Conservation (phyloP, 2,888 invertebrate genomes). For the Ischnura elegans region DNA sequence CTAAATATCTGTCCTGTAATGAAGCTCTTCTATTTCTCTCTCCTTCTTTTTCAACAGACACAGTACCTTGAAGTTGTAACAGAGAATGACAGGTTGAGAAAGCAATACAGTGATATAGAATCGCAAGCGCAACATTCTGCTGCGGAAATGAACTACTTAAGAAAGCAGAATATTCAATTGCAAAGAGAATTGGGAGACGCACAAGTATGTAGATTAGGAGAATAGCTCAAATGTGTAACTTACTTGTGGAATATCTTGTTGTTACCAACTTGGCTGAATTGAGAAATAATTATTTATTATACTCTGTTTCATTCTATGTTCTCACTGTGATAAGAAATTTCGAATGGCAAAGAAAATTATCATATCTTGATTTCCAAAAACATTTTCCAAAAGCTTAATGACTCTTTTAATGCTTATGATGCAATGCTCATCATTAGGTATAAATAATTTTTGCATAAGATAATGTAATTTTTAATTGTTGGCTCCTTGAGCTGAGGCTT, state of each 20-base stretch:
- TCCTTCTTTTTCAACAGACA: slow-evolving; percentile 40
- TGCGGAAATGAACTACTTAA: slow-evolving; percentile 73
- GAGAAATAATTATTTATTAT: neutral
- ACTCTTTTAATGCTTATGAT: no score
- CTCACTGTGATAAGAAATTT: no score
- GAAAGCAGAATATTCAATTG: slow-evolving; percentile 74
- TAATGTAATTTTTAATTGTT: no score
- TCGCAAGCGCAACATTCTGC: slow-evolving; percentile 68
- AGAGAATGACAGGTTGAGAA: slow-evolving; percentile 75
- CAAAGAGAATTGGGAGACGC: slow-evolving; percentile 73
- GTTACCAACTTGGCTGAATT: neutral
- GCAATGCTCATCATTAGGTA: no score
- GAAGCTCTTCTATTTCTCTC: slow-evolving; percentile 38
- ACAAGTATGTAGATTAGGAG: slow-evolving; percentile 59
- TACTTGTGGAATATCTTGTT: neutral
- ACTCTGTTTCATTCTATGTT: no score
- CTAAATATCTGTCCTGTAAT: neutral
- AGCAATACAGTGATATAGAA: slow-evolving; percentile 72
- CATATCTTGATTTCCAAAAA: no score
- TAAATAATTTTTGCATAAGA: no score
- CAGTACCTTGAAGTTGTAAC: slow-evolving; percentile 60
- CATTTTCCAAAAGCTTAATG: no score
- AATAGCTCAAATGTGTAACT: neutral
- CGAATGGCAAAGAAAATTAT: no score
- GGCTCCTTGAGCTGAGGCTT: no score